Percentiles rank a stretch among this genome's conserved stretches.
Conservation (phyloP, 2,797 vertebrate species). For the Danionella dracula region DNA sequence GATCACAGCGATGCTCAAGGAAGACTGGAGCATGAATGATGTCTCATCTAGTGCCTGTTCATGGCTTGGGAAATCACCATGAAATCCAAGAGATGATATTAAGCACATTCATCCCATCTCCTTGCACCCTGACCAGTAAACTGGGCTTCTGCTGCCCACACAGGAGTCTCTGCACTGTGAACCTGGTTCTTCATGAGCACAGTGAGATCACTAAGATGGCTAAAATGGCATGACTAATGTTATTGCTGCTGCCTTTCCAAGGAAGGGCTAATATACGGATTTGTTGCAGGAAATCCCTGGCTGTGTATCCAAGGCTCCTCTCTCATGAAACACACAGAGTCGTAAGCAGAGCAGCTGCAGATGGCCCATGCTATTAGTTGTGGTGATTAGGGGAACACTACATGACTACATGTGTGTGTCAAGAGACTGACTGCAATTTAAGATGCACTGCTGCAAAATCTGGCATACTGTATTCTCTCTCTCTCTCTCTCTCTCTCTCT, state of each 20-base stretch:
- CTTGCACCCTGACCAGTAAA: slow-evolving; percentile 3
- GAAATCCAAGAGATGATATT: slow-evolving; percentile 15
- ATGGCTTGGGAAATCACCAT: slow-evolving; percentile 22
- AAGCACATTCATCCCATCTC: not conserved
- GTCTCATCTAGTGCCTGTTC: slow-evolving; percentile 14
- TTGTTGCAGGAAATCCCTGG: slow-evolving; percentile 40
- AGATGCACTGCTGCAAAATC: not conserved
- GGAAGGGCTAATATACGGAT: slow-evolving; percentile 47
- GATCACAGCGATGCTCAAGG: not conserved
- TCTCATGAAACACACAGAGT: slow-evolving; percentile 37
- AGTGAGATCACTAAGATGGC: slow-evolving; percentile 20
- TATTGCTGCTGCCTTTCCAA: slow-evolving; percentile 40
- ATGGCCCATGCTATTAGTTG: slow-evolving; percentile 42
- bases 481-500: no score
- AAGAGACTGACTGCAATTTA: slow-evolving; percentile 23
- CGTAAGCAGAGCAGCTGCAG: slow-evolving; percentile 42
- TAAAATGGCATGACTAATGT: slow-evolving; percentile 46
- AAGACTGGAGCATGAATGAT: slow-evolving; percentile 26
- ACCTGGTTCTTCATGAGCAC: slow-evolving; percentile 10
- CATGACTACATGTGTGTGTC: slow-evolving; percentile 1
- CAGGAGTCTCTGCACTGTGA: slow-evolving; percentile 20
- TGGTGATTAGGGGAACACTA: slow-evolving; percentile 43
- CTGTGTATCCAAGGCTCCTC: slow-evolving; percentile 32
- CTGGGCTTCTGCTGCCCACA: slow-evolving; percentile 19
- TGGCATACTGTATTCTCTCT: not conserved